phyloP scores from a whole-genome alignment of 2,888 invertebrate genomes.

The Crematogaster levior region DNA sequence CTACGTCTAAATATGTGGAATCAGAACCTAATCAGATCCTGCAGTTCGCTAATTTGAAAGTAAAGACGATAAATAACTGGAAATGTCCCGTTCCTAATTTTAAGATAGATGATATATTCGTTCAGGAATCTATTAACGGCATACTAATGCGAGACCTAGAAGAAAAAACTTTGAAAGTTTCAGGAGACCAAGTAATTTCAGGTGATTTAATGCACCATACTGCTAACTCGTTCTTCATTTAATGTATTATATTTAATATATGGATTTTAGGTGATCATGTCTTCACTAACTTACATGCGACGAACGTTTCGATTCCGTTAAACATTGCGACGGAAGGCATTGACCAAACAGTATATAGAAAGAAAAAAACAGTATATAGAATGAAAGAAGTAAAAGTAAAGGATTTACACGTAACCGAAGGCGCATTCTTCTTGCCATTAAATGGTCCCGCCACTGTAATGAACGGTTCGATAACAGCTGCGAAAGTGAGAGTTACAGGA shows the following conservation, averaged over 20 bases:
- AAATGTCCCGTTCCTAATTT: slow-evolving; percentile 80
- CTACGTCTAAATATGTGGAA: slow-evolving; percentile 63
- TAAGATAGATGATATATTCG: slow-evolving; percentile 83
- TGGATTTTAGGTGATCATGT: slow-evolving; percentile 65
- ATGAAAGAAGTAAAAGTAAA: slow-evolving; percentile 60
- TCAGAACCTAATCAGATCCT: slow-evolving; percentile 70
- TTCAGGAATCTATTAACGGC: slow-evolving; percentile 86
- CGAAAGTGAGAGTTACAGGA: slow-evolving; percentile 77
- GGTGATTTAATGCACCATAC: slow-evolving; percentile 67
- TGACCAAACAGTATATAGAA: slow-evolving; percentile 61
- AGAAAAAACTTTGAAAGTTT: slow-evolving; percentile 85
- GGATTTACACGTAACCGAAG: slow-evolving; percentile 68
- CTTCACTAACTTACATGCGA: slow-evolving; percentile 63
- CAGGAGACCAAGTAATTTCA: slow-evolving; percentile 86
- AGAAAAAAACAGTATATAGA: no score
- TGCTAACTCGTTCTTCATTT: neutral
- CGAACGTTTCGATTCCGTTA: slow-evolving; percentile 62
- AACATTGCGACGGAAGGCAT: slow-evolving; percentile 67
- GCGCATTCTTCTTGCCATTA: slow-evolving; percentile 76
- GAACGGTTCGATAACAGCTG: slow-evolving; percentile 68
- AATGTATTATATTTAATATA: neutral
- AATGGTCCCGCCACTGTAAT: slow-evolving; percentile 68
- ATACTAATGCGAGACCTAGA: slow-evolving; percentile 85
- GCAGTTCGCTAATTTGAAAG: slow-evolving; percentile 77
- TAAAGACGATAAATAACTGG: slow-evolving; percentile 72